Base-by-base conservation (phyloP, 1,140 invertebrate species). In the Rhagoletis pomonella region DNA sequence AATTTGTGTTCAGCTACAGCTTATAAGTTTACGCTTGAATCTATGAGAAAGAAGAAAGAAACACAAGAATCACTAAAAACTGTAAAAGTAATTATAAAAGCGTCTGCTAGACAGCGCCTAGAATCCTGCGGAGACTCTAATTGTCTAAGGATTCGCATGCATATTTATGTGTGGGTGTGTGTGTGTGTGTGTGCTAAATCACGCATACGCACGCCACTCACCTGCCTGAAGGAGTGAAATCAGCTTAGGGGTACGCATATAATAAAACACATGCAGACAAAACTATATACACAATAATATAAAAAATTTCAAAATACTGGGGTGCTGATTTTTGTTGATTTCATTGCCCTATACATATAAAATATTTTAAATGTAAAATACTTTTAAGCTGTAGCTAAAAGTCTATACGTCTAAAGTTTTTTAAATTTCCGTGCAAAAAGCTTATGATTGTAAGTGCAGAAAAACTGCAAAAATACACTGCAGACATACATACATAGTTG, bases 81-180 rank as follows among this genome's bases (percentile, higher is more conserved):
- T 58, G 14, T 44, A 29, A 42, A 60, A 73, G 0, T 6, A 62
- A 86, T 47, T 19, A 12, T 47, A 86, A 62, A 50, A 50, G n/a
- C 60, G 60, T 42, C 60, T 59, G 29, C 58, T 42, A 60, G 65
- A 50, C 44, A 67, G 29, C 50, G 73, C 73, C 50, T 2, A 81
- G 73, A 73, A 87, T 88, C 91, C 91, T 91, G 91, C 90, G 88
- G 91, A 91, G 91, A 92, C 91, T 91, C 88, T 73, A 91, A 87
- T 92, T 91, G 91, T 92, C 91, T 92, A 92, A 89, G 91, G 91
- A 89, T 89, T 58, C 60, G 55, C 64, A 12, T 67, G 64, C 14
- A 77, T 29, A 29, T 81, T 14, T 47, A 44, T 50, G 69, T 55
- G 64, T 67, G n/a, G n/a, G n/a, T n/a, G 29, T 29, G 29, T 29